Base-by-base conservation (phyloP, 1,140 invertebrate genomes). In the Sinonovacula constricta region DNA sequence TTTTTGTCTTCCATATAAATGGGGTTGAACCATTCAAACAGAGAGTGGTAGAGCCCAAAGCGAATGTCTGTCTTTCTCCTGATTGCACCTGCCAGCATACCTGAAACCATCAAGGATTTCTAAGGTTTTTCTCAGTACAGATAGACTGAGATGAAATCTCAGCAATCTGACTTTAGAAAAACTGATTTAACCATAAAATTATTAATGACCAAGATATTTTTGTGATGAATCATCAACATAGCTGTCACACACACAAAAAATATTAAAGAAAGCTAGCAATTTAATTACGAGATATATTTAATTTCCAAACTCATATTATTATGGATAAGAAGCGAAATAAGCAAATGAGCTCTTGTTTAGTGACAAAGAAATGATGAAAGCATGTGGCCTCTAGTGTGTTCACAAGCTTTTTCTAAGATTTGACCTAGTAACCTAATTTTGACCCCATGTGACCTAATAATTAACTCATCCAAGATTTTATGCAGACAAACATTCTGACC, bases 21-120 rank as follows among this genome's bases (percentile, higher is more conserved):
- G 0, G 96, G 96, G 92, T 98, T 95, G 86, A 94, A 98, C 96
- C 96, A 88, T 98, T n/a, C n/a, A n/a, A n/a, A n/a, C n/a, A n/a
- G n/a, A n/a, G n/a, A n/a, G n/a, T n/a, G n/a, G n/a, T n/a, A 98
- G 0, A 97, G 88, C 0, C 97, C 97, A 90, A 97, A 97, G 82
- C 93, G 94, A 0, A 97, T 83, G 33, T 93, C 84, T 3, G 93
- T 93, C n/a, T 92, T 86, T 4, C 90, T 91, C 77, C 94, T 92
- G 54, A 80, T 79, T 24, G 82, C 80, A 33, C 39, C 31, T n/a
- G 80, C 75, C 5, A 81, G 59, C 7, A 80, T 77, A 49, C 77
- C 80, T 83, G 62, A 12, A 31, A 59, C 49, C 28, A 33, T 2
- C 57, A 26, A 39, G 39, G 10, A 22, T 24, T 24, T 53, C 18